Conservation (phyloP, 2,113 vertebrate species). For the Pluvialis apricaria region DNA sequence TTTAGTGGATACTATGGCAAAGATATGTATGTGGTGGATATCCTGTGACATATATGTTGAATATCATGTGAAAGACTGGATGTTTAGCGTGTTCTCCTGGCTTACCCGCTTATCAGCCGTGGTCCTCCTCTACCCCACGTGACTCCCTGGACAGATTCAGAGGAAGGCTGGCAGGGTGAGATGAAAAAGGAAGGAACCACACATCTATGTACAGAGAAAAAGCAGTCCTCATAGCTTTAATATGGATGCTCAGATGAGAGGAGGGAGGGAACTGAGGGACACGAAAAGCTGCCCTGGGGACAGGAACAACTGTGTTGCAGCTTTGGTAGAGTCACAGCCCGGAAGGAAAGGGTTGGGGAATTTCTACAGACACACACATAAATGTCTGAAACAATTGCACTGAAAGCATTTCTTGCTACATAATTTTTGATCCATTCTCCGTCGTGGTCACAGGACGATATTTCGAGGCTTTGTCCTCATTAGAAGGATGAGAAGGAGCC, state of each 20-base stretch:
- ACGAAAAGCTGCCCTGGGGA: background rate
- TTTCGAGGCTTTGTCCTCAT: background rate
- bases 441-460: background rate
- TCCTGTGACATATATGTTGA: background rate
- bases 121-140: background rate
- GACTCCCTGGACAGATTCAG: background rate
- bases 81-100: background rate
- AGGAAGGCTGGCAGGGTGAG: background rate
- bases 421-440: background rate
- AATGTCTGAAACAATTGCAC: background rate
- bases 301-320: background rate
- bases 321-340: background rate
- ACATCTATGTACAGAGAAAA: background rate
- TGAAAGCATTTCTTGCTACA: background rate
- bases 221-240: background rate
- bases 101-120: rapidly evolving
- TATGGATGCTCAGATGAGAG: background rate
- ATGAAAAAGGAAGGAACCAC: background rate
- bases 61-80: background rate
- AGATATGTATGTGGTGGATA: background rate
- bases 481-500: background rate
- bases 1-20: background rate
- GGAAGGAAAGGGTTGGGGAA: background rate
- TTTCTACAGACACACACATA: background rate
- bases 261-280: background rate